phyloP scores from a whole-genome alignment of 2,113 vertebrate species.

The Lagopus leucura region DNA sequence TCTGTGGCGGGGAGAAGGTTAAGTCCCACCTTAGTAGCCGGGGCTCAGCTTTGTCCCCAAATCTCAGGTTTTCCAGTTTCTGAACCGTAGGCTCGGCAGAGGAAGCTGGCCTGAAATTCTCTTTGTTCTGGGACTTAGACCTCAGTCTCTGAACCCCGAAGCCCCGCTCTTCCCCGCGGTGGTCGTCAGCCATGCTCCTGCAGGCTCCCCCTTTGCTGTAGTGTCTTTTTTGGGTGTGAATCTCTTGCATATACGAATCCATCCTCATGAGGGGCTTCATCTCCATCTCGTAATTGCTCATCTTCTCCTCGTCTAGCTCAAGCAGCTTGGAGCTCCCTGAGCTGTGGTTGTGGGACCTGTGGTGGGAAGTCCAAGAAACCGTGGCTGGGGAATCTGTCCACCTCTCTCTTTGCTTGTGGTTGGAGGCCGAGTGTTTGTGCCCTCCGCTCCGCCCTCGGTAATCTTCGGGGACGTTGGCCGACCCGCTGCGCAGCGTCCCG shows the following conservation, averaged over 20 bases:
- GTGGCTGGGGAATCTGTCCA: slow-evolving; percentile 85
- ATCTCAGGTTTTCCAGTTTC: slow-evolving; percentile 95
- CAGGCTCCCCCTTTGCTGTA: slow-evolving; percentile 73
- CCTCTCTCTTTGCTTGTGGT: slow-evolving; percentile 90
- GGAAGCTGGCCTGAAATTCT: slow-evolving; percentile 82
- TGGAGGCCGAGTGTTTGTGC: slow-evolving; percentile 85
- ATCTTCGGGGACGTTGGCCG: slow-evolving; percentile 84
- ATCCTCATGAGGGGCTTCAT: slow-evolving; percentile 90
- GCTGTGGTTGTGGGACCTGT: slow-evolving; percentile 87
- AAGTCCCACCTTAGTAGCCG: slow-evolving; percentile 95
- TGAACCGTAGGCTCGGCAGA: slow-evolving; percentile 91
- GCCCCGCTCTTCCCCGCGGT: slow-evolving; percentile 78
- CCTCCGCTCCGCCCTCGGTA: slow-evolving; percentile 83
- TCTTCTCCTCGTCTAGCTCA: slow-evolving; percentile 88
- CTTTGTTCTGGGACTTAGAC: slow-evolving; percentile 86
- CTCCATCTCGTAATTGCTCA: slow-evolving; percentile 92
- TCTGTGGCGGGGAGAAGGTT: slow-evolving; percentile 93
- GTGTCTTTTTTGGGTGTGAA: slow-evolving; percentile 79
- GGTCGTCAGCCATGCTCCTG: slow-evolving; percentile 73
- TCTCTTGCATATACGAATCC: slow-evolving; percentile 80
- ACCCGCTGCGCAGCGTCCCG: slow-evolving; percentile 75
- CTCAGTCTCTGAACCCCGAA: slow-evolving; percentile 88
- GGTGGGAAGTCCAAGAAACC: slow-evolving; percentile 90
- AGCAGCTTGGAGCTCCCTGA: slow-evolving; percentile 86
- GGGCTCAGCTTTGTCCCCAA: slow-evolving; percentile 90